A percentile compares a stretch with the other conserved stretches of the same genome.
phyloP scores from a whole-genome alignment of 2,113 vertebrate species.

The Plotosus lineatus region DNA sequence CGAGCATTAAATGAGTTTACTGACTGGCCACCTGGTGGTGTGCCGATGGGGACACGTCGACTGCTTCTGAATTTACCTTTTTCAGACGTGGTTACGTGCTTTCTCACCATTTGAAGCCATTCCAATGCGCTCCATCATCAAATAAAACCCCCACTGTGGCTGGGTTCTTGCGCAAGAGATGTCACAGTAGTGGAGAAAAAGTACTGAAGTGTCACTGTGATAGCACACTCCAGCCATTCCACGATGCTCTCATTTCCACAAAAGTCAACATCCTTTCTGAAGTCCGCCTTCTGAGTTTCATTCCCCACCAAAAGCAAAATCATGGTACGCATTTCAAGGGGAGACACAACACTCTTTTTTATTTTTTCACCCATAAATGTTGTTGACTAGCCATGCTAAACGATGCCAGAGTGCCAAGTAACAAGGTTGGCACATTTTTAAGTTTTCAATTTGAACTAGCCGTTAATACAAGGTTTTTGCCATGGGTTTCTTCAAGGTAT shows the following conservation, averaged over 20 bases:
- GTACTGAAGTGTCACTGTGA: not conserved
- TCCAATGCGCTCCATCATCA: not conserved
- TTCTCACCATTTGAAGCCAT: not conserved
- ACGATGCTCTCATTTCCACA: not conserved
- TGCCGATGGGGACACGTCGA: not conserved
- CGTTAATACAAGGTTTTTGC: no score
- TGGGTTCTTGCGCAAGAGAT: slow-evolving; percentile 7
- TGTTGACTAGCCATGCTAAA: no score
- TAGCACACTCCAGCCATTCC: not conserved
- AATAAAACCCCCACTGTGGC: not conserved
- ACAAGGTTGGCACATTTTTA: no score
- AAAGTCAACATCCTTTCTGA: not conserved
- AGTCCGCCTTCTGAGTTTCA: not conserved
- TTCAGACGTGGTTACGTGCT: not conserved
- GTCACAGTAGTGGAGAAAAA: not conserved
- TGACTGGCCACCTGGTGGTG: not conserved
- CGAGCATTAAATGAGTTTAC: not conserved
- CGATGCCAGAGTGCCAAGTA: no score
- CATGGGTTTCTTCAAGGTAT: no score
- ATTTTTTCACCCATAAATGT: no score
- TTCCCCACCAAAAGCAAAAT: not conserved
- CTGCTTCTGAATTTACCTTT: not conserved
- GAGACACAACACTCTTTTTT: no score
- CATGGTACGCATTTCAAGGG: no score
- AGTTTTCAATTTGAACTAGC: no score